These are phyloP conservation scores for Thamnophis sirtalis DNA, from an alignment of 2,113 vertebrate genomes.

Conservation along the genomic window DNA sequence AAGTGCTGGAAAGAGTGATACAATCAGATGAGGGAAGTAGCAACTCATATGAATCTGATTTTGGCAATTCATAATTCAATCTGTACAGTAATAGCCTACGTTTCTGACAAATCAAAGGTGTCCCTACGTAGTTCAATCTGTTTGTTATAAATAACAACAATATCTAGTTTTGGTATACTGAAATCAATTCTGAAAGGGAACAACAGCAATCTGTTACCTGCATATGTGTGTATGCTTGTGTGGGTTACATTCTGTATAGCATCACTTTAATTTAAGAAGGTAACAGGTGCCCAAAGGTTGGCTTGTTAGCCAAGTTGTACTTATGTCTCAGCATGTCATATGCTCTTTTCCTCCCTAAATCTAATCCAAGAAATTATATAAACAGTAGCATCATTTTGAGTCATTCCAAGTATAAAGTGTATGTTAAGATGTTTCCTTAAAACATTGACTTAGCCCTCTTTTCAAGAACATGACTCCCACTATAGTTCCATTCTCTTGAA, in stretches of 20 bases:
- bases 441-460: neutral
- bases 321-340: neutral
- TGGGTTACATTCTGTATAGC: neutral
- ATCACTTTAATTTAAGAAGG: constrained; percentile 35
- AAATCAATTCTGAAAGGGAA: constrained; percentile 2
- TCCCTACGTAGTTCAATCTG: constrained; percentile 19
- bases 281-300: neutral
- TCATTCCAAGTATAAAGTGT: neutral
- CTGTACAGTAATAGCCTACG: neutral
- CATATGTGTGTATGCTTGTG: neutral
- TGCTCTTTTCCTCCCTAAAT: neutral
- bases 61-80: constrained; percentile 6
- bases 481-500: neutral
- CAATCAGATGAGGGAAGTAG: neutral
- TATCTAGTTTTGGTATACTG: constrained; percentile 13
- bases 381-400: neutral
- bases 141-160: constrained; percentile 18
- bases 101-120: neutral
- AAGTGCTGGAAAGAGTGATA: neutral
- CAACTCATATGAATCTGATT: neutral
- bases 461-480: neutral
- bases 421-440: neutral
- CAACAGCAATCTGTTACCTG: neutral
- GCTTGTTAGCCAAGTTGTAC: constrained; percentile 44
- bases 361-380: constrained; percentile 10